A percentile compares a stretch with the other conserved stretches of the same genome.
Conservation (phyloP, 1,140 invertebrate species). For the Drosophila navojoa region DNA sequence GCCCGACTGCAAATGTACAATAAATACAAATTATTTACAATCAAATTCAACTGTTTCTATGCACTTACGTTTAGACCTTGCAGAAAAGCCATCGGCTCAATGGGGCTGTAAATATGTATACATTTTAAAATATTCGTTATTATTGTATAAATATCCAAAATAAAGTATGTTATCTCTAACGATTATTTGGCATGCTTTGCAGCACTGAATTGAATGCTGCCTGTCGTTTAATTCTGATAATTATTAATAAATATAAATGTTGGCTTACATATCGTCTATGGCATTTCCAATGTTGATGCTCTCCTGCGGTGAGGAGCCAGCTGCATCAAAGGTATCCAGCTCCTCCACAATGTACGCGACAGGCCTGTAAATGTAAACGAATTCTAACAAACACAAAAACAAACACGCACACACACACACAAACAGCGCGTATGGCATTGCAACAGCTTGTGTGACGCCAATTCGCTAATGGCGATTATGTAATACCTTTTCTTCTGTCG, state of each 20-base stretch:
- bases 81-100: conserved; percentile 67
- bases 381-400: not conserved
- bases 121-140: not conserved
- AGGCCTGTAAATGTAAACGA: not conserved
- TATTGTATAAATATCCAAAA: no score
- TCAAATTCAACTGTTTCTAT: not conserved
- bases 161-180: no score
- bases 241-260: no score
- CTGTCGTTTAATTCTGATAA: no score
- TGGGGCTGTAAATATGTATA: conserved; percentile 44
- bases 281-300: conserved; percentile 36
- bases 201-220: no score
- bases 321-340: conserved; percentile 11
- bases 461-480: not conserved
- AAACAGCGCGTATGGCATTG: not conserved
- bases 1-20: conserved; percentile 63
- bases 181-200: no score
- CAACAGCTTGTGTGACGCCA: conserved; percentile 10
- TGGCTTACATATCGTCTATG: conserved; percentile 29
- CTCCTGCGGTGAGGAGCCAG: conserved; percentile 39
- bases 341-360: conserved; percentile 22
- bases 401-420: not conserved
- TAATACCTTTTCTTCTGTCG: conserved; percentile 61
- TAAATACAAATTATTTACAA: not conserved
- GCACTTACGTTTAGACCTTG: conserved; percentile 74